phyloP scores from a whole-genome alignment of 1,140 invertebrate genomes.

The Tetraneura akinire region DNA sequence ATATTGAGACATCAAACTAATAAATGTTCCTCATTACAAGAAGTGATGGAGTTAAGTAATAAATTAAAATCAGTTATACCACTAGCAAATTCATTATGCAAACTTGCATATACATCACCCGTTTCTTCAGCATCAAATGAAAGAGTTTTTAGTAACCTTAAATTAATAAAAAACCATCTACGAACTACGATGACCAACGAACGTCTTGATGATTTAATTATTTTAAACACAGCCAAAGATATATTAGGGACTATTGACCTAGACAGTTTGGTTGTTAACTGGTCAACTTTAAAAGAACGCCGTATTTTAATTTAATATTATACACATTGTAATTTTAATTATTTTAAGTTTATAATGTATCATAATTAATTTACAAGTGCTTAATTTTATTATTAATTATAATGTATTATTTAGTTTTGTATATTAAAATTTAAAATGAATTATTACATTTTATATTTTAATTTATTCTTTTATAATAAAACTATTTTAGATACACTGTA shows the following conservation, averaged over 20 bases:
- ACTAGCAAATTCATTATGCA: background rate
- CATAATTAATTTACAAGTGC: too few species aligned
- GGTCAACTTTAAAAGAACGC: background rate
- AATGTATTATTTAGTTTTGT: too few species aligned
- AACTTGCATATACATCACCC: background rate
- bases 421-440: too few species aligned
- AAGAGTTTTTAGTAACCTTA: constrained; percentile 15
- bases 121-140: constrained; percentile 2
- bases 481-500: too few species aligned
- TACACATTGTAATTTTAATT: too few species aligned
- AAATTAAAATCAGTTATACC: background rate
- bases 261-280: background rate
- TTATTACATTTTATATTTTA: too few species aligned
- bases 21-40: too few species aligned
- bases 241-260: background rate
- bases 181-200: background rate
- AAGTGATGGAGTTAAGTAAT: background rate
- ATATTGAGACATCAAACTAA: too few species aligned
- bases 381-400: too few species aligned
- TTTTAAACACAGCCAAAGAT: background rate
- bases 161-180: constrained; percentile 2
- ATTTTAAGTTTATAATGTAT: too few species aligned
- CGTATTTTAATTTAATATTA: too few species aligned
- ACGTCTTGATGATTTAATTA: background rate
- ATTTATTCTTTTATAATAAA: too few species aligned